These are phyloP conservation scores for Atrina japonica DNA, from an alignment of 2,888 invertebrate species.

Conservation along the genomic window DNA sequence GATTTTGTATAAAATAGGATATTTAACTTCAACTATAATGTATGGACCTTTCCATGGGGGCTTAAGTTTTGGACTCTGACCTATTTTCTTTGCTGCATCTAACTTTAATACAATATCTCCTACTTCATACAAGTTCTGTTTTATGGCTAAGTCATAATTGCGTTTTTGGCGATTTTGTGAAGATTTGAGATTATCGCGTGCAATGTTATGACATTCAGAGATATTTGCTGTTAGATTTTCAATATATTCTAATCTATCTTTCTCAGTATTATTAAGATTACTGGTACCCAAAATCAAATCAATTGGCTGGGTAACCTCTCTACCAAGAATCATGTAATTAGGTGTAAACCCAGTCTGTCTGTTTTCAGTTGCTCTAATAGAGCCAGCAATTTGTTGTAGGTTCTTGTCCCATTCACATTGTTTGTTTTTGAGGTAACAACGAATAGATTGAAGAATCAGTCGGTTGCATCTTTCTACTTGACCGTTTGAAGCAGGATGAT, in stretches of 20 bases:
- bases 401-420: slow-evolving; percentile 28
- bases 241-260: slow-evolving; percentile 1
- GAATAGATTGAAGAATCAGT: slow-evolving; percentile 6
- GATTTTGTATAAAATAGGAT: slow-evolving; percentile 8
- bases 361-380: slow-evolving; percentile 36
- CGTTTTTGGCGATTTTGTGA: slow-evolving; percentile 13
- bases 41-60: slow-evolving; percentile 45
- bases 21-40: slow-evolving; percentile 17
- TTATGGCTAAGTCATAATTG: neutral
- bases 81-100: slow-evolving; percentile 24
- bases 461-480: slow-evolving; percentile 40
- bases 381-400: slow-evolving; percentile 33
- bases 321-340: slow-evolving; percentile 47
- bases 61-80: slow-evolving; percentile 35
- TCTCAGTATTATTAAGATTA: neutral
- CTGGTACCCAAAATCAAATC: slow-evolving; percentile 28
- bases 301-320: slow-evolving; percentile 21
- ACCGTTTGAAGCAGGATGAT: slow-evolving; percentile 35
- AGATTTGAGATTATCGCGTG: neutral
- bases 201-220: slow-evolving; percentile 11
- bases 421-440: slow-evolving; percentile 21
- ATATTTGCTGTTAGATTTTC: slow-evolving; percentile 9
- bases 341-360: slow-evolving; percentile 38
- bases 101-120: slow-evolving; percentile 7
- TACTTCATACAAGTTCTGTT: neutral